These are phyloP conservation scores for Ceyx erithaca DNA, from an alignment of 2,797 vertebrate species.

Conservation along the genomic window DNA sequence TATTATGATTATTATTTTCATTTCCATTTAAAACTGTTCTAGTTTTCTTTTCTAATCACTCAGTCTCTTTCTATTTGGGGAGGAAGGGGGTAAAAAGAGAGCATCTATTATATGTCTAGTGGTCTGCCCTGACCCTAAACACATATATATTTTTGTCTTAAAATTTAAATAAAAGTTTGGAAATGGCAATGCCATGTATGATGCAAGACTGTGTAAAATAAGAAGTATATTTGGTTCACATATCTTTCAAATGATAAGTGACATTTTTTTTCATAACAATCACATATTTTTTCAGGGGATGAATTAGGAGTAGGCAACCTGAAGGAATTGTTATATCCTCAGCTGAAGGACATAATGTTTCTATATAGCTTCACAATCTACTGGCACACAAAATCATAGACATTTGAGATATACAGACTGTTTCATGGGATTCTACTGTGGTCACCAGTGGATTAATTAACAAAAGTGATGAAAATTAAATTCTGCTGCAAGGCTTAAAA, in stretches of 20 bases:
- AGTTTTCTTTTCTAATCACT: too few species aligned
- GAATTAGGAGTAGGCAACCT: not conserved
- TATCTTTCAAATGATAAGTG: not conserved
- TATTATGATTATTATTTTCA: too few species aligned
- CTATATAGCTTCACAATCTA: not conserved
- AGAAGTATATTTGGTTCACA: not conserved
- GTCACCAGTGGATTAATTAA: slow-evolving; percentile 17
- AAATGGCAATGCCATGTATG: not conserved
- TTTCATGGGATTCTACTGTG: not conserved
- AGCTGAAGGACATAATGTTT: not conserved
- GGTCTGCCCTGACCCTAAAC: too few species aligned
- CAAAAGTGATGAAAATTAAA: not conserved
- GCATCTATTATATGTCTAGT: too few species aligned
- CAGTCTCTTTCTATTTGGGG: too few species aligned
- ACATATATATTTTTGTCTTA: not conserved
- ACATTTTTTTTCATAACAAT: not conserved
- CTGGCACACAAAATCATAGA: not conserved
- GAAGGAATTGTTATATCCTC: not conserved
- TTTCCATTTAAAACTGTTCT: too few species aligned
- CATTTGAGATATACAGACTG: not conserved
- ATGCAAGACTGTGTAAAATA: not conserved
- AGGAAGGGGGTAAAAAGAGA: too few species aligned
- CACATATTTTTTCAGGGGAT: not conserved
- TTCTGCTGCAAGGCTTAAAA: not conserved
- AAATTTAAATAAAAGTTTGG: not conserved